Conservation (phyloP, 2,797 vertebrate genomes). For the Dendrocincla fuliginosa region DNA sequence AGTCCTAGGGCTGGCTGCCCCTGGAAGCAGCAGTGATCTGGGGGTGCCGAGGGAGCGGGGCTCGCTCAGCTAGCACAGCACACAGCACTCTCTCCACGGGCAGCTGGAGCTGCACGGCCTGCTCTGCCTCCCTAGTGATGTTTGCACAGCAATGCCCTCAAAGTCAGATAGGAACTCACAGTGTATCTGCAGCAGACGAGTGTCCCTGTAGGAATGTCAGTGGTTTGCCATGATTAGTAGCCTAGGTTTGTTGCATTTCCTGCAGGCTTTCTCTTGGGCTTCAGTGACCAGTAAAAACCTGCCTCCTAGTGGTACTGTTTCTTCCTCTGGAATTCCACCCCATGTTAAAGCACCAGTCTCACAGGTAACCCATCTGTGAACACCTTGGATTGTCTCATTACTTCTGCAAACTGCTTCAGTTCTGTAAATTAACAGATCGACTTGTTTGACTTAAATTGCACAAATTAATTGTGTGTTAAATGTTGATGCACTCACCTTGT, state of each 20-base stretch:
- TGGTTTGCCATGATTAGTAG: conserved; percentile 80
- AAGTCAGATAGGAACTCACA: conserved; percentile 60
- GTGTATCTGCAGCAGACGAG: conserved; percentile 66
- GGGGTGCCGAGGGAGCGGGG: not conserved
- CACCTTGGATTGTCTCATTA: conserved; percentile 80
- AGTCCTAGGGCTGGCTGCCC: not conserved
- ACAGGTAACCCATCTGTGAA: conserved; percentile 91
- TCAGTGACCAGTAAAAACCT: conserved; percentile 99
- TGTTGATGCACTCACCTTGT: conserved; percentile 69
- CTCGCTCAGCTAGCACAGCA: accelerated
- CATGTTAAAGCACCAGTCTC: conserved; percentile 96
- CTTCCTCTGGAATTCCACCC: conserved; percentile 94
- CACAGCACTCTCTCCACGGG: not conserved
- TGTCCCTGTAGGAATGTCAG: conserved; percentile 78
- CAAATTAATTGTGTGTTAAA: conserved; percentile 63
- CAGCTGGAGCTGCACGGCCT: not conserved
- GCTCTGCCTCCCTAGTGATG: conserved; percentile 26
- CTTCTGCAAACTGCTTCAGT: conserved; percentile 79
- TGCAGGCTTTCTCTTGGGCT: conserved; percentile 98
- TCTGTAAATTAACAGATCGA: conserved; percentile 67
- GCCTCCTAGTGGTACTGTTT: conserved; percentile 93
- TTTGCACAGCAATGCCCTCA: conserved; percentile 19
- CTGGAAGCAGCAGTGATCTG: not conserved
- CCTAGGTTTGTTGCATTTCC: conserved; percentile 82
- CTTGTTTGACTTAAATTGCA: conserved; percentile 71